Conservation (phyloP, 2,113 vertebrate genomes). For the Charadrius vociferus region DNA sequence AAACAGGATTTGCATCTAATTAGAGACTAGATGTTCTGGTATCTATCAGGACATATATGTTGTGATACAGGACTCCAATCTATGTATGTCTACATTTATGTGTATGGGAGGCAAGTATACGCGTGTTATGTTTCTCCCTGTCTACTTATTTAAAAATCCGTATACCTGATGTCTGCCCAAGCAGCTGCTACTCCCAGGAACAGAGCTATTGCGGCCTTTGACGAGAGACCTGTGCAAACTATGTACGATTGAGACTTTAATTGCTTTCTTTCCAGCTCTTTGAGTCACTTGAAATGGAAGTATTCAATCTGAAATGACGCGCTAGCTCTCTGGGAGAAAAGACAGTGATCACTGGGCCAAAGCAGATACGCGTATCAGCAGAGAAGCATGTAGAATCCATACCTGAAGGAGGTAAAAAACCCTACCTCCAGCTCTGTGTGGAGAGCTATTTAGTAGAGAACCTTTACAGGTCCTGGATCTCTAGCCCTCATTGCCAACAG, state of each 20-base stretch:
- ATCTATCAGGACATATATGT: not conserved
- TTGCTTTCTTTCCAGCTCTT: not conserved
- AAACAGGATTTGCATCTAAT: not conserved
- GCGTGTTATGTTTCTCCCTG: not conserved
- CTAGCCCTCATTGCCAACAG: not conserved
- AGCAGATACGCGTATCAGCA: not conserved
- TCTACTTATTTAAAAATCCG: not conserved
- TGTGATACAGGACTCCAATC: not conserved
- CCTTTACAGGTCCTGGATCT: not conserved
- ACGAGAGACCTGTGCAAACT: not conserved
- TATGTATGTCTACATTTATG: not conserved
- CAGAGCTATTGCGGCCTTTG: not conserved
- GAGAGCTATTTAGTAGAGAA: not conserved
- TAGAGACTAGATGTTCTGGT: not conserved
- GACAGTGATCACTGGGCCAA: not conserved
- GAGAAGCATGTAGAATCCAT: not conserved
- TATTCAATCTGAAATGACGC: not conserved
- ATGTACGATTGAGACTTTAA: not conserved
- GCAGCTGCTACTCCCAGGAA: not conserved
- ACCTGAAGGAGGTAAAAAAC: not conserved
- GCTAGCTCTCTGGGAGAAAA: not conserved
- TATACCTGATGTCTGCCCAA: not conserved
- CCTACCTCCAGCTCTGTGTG: not conserved
- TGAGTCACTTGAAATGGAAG: not conserved
- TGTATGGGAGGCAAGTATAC: not conserved